Evolutionary conservation across 2,888 invertebrate species (phyloP), one percentile per base, ranked within the genome.

Genomic region (Xylocampa areola): DNA sequence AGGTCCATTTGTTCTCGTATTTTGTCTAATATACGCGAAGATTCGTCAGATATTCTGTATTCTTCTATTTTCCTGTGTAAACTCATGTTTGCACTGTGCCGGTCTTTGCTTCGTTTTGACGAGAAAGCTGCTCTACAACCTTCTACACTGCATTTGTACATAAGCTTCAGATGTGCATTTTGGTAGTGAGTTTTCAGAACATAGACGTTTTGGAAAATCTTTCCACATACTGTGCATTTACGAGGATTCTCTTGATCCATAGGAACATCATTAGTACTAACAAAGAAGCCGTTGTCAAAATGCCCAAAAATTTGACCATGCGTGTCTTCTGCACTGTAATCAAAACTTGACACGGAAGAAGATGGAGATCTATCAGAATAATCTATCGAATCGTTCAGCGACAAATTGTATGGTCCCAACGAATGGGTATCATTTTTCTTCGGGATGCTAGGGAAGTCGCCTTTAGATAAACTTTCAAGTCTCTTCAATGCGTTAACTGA

Each of bases 71-170:
- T 98, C 70, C 98, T 95, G 84, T 99, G 99, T 30, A 99, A 95
- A 85, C 97, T 98, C 51, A 97, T 94, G 85, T 99, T 99, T 13
- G 98, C 96, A 82, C 98, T 98, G 88, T 99, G 99, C 1, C 98
- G 95, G 81, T 99, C 99, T 76, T 98, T 96, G 80, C 97, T 98
- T 53, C 98, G 94, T 85, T 98, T 98, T 0, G 98, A 98, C 4
- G 98, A 97, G 86, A 99, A 99, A 0, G 98, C 97, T 0, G 98
- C 98, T 89, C 97, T 97, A 87, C 99, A 99, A 0, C 98, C 98
- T 70, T 98, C 98, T 19, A 98, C 97, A 80, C 97, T 97, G 91
- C 99, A 99, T 84, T 97, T 97, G 90, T 98, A 98, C 97, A 98
- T 98, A 59, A 98, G 92, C 90, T 99, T 99, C 47, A 99, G 95